Evolutionary conservation across 1,140 invertebrate genomes (phyloP).

Genomic region (Himalopsyche phryganea): DNA sequence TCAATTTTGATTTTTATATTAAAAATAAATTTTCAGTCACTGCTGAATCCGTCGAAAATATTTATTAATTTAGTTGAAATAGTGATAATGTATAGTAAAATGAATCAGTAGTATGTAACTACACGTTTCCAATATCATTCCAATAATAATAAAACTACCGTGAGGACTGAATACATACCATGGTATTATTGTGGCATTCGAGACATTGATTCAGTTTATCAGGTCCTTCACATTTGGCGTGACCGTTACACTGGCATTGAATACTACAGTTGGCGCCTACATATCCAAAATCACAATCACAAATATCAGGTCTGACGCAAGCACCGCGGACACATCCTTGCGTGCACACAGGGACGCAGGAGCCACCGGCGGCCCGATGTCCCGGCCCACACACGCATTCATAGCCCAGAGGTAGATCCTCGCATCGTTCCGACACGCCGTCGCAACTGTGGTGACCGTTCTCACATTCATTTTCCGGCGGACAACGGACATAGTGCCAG

Average conservation of each 20-base stretch:
- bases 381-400: conserved; percentile 83
- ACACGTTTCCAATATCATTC: too few species aligned
- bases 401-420: conserved; percentile 70
- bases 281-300: conserved; percentile 91
- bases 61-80: too few species aligned
- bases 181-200: conserved; percentile 89
- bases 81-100: too few species aligned
- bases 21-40: too few species aligned
- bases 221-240: conserved; percentile 85
- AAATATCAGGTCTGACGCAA: conserved; percentile 81
- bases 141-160: too few species aligned
- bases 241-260: conserved; percentile 91
- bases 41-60: too few species aligned
- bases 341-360: conserved; percentile 78
- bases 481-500: conserved; percentile 87
- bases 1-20: too few species aligned
- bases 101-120: too few species aligned
- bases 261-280: conserved; percentile 91
- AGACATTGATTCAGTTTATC: conserved; percentile 78
- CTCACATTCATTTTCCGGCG: conserved; percentile 88
- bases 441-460: conserved; percentile 92
- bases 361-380: conserved; percentile 60
- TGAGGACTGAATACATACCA: too few species aligned
- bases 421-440: conserved; percentile 75
- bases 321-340: conserved; percentile 87